These are phyloP conservation scores for Coendou prehensilis DNA, from an alignment of 2,797 vertebrate species.

Conservation along the genomic window DNA sequence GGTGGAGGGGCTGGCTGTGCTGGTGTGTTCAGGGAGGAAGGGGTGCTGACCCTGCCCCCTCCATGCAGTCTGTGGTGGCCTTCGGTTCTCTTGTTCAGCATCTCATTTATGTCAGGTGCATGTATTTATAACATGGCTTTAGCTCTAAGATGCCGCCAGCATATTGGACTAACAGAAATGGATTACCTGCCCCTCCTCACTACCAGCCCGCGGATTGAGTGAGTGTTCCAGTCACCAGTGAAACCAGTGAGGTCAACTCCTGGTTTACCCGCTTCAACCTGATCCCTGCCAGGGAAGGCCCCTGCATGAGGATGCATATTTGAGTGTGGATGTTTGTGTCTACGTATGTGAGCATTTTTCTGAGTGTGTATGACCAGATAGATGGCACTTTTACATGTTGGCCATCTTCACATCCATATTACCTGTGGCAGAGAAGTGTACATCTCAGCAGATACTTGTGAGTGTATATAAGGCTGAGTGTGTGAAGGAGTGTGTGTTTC, in stretches of 20 bases:
- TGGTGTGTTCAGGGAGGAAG: too few species aligned
- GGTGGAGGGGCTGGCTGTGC: background rate
- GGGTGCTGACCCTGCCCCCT: too few species aligned
- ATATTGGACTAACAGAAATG: background rate
- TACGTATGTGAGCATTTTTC: background rate
- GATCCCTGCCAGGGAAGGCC: background rate
- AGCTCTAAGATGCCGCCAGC: background rate
- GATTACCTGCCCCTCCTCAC: background rate
- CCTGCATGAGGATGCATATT: fast-evolving
- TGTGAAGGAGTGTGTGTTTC: background rate
- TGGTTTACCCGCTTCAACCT: background rate
- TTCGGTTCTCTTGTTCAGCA: fast-evolving
- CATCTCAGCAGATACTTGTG: background rate
- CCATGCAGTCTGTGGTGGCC: background rate
- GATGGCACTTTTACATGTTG: background rate
- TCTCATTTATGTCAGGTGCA: background rate
- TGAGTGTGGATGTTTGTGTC: background rate
- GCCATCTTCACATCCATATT: background rate
- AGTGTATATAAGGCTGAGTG: background rate
- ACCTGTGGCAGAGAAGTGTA: background rate
- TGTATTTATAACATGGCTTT: background rate
- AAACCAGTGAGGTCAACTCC: background rate
- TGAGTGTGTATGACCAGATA: background rate
- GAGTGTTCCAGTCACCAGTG: background rate
- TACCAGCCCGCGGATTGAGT: fast-evolving